Percentiles rank a stretch among this genome's conserved stretches.
Evolutionary conservation across 2,113 vertebrate species (phyloP).

Genomic region (Percopsis transmontana): DNA sequence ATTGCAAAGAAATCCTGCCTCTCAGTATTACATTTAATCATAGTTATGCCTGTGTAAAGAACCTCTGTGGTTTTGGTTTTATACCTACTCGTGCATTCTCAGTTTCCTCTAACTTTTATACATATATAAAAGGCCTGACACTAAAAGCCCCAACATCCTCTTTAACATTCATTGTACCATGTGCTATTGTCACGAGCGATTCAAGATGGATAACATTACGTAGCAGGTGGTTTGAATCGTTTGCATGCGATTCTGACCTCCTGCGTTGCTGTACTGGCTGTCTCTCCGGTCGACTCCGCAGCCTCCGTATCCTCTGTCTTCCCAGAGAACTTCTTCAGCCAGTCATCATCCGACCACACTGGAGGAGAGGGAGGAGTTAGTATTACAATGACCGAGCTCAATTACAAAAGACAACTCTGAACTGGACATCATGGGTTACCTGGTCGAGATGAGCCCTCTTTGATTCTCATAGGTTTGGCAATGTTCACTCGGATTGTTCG

Average conservation of each 20-base stretch:
- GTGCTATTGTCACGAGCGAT: no score
- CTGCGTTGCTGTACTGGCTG: constrained; percentile 74
- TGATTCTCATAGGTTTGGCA: constrained; percentile 97
- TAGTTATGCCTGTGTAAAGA: no score
- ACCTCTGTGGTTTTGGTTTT: no score
- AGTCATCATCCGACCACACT: constrained; percentile 99
- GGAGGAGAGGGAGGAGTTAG: constrained; percentile 11
- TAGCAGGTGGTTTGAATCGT: no score
- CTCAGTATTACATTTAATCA: neutral
- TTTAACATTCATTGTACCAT: no score
- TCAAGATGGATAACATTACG: neutral
- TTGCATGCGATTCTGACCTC: constrained; percentile 83
- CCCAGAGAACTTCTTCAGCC: constrained; percentile 97
- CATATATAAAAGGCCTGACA: no score
- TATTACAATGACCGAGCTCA: neutral
- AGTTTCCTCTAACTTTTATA: no score
- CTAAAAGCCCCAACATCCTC: no score
- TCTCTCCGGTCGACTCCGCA: constrained; percentile 76
- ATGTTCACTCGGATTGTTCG: constrained; percentile 94
- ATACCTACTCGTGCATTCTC: no score
- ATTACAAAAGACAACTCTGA: neutral
- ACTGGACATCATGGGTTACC: constrained; percentile 68
- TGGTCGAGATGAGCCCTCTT: constrained; percentile 94
- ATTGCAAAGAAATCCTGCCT: neutral
- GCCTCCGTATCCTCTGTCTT: constrained; percentile 92